phyloP scores from a whole-genome alignment of 2,888 invertebrate genomes.

The Parnassius mnemosyne region DNA sequence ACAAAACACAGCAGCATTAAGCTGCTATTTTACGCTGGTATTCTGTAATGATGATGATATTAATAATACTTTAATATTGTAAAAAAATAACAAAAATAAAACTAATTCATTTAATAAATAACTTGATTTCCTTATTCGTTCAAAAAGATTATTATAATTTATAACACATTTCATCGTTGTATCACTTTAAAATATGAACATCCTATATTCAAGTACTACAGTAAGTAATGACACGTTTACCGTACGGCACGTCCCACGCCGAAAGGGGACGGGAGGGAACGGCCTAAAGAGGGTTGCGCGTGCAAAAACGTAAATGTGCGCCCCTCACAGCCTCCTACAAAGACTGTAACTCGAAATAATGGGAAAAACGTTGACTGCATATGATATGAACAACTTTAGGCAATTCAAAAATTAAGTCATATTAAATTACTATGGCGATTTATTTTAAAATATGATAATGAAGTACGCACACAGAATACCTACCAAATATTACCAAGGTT shows the following conservation, averaged over 20 bases:
- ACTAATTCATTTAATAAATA: no score
- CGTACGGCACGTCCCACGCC: conserved; percentile 37
- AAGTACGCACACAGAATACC: no score
- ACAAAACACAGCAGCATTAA: no score
- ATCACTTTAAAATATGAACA: conserved; percentile 31
- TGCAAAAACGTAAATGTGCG: conserved; percentile 32
- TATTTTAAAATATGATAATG: no score
- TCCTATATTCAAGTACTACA: conserved; percentile 34
- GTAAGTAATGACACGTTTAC: conserved; percentile 61
- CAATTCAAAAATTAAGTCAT: neutral
- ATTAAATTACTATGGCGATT: neutral
- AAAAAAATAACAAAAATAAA: no score
- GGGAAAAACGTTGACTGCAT: conserved; percentile 11
- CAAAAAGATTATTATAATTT: no score
- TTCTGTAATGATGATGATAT: no score
- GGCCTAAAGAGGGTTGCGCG: conserved; percentile 25
- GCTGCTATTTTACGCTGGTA: no score
- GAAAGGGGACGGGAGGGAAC: conserved; percentile 14
- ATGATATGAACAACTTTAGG: neutral
- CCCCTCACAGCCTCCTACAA: conserved; percentile 22
- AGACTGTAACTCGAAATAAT: conserved; percentile 1
- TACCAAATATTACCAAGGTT: no score
- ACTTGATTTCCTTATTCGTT: no score
- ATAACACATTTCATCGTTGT: no score
- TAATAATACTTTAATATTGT: no score